Percentiles rank a stretch among this genome's conserved stretches.
Conservation (phyloP, 2,888 invertebrate species). For the Falcaria lacertinaria region DNA sequence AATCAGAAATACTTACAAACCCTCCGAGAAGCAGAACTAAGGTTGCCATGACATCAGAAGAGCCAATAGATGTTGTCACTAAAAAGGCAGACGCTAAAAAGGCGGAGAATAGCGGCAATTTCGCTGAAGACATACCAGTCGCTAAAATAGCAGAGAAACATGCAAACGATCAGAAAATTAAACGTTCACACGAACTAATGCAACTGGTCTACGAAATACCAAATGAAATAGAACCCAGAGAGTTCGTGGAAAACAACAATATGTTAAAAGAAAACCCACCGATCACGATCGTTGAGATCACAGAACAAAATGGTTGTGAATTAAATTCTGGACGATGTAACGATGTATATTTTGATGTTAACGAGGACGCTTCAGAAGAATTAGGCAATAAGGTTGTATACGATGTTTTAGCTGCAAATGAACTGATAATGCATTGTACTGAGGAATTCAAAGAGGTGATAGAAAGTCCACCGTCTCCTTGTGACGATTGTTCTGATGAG, state of each 20-base stretch:
- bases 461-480: slow-evolving; percentile 60
- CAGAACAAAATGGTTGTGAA: slow-evolving; percentile 74
- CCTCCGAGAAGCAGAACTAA: slow-evolving; percentile 29
- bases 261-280: slow-evolving; percentile 73
- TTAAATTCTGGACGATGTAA: slow-evolving; percentile 47
- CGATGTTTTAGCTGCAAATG: slow-evolving; percentile 55
- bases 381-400: slow-evolving; percentile 67
- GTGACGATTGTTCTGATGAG: slow-evolving; percentile 64
- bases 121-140: slow-evolving; percentile 45
- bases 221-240: slow-evolving; percentile 52
- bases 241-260: slow-evolving; percentile 55
- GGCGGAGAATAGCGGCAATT: slow-evolving; percentile 49
- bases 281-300: slow-evolving; percentile 68
- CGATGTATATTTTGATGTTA: slow-evolving; percentile 46
- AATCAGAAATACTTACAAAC: slow-evolving; percentile 16
- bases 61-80: slow-evolving; percentile 60
- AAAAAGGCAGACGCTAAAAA: slow-evolving; percentile 59
- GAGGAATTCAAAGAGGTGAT: slow-evolving; percentile 64
- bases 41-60: slow-evolving; percentile 71
- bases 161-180: slow-evolving; percentile 39
- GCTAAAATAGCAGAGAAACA: slow-evolving; percentile 45
- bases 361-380: slow-evolving; percentile 52
- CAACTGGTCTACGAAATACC: slow-evolving; percentile 72
- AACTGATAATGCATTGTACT: slow-evolving; percentile 51
- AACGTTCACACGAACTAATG: slow-evolving; percentile 63